phyloP scores from a whole-genome alignment of 2,888 invertebrate genomes.

The Byasa hedistus region DNA sequence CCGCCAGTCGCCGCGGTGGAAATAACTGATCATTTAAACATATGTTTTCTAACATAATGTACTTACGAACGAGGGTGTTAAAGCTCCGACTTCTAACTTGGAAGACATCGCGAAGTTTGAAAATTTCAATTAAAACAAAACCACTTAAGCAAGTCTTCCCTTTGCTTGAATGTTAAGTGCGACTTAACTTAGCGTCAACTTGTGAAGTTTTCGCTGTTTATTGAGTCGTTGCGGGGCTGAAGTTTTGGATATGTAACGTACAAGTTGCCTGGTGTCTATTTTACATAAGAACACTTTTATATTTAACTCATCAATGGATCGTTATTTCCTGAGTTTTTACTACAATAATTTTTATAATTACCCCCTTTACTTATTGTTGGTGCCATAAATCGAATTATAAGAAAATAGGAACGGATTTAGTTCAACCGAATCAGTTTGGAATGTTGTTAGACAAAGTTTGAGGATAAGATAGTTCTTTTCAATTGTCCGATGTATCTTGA shows the following conservation, averaged over 20 bases:
- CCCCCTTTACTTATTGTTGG: neutral
- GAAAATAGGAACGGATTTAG: no score
- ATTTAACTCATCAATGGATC: neutral
- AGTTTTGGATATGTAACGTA: neutral
- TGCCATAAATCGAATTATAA: no score
- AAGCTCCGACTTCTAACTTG: slow-evolving; percentile 10
- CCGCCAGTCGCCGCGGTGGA: no score
- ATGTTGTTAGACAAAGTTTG: no score
- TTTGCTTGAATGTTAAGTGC: slow-evolving; percentile 24
- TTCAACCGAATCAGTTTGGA: no score
- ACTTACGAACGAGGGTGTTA: neutral
- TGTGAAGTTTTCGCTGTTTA: slow-evolving; percentile 21
- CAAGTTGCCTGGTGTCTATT: neutral
- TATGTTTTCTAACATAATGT: neutral
- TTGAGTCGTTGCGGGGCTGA: slow-evolving; percentile 12
- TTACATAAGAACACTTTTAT: neutral
- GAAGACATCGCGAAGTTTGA: slow-evolving; percentile 8
- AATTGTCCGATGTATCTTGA: no score
- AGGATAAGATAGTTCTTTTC: no score
- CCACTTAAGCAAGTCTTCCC: slow-evolving; percentile 23
- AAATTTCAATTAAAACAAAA: slow-evolving; percentile 27
- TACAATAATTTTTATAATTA: neutral
- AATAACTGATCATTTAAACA: neutral
- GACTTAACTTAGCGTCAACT: slow-evolving; percentile 19
- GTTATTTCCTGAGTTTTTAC: neutral